Conservation (phyloP, 2,113 vertebrate species). For the Gavia stellata region DNA sequence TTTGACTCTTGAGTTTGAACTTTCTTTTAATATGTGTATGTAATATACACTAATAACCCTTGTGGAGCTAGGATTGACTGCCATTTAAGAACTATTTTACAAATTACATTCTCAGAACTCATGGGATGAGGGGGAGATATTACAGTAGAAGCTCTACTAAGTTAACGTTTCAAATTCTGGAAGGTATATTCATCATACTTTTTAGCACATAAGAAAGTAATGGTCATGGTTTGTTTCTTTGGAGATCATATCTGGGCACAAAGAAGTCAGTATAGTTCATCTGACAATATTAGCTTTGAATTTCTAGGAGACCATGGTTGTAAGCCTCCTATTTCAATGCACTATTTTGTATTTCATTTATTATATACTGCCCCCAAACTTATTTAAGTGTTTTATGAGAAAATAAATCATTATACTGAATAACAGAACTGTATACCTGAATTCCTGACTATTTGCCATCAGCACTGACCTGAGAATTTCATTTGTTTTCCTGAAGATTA, state of each 20-base stretch:
- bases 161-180: background rate
- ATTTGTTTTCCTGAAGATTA: background rate
- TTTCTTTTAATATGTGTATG: background rate
- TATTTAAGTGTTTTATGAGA: background rate
- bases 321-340: background rate
- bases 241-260: background rate
- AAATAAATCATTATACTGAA: background rate
- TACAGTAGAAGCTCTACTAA: background rate
- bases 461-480: background rate
- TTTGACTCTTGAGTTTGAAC: background rate
- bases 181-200: background rate
- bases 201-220: background rate
- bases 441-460: background rate
- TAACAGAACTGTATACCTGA: background rate
- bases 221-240: background rate
- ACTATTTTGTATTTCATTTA: background rate
- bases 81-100: background rate
- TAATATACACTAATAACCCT: background rate
- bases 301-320: background rate
- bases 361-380: background rate
- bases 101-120: background rate
- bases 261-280: background rate
- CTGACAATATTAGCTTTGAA: background rate
- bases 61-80: background rate
- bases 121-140: background rate